Conservation (phyloP, 2,888 invertebrate genomes). For the Harpalus rubripes region DNA sequence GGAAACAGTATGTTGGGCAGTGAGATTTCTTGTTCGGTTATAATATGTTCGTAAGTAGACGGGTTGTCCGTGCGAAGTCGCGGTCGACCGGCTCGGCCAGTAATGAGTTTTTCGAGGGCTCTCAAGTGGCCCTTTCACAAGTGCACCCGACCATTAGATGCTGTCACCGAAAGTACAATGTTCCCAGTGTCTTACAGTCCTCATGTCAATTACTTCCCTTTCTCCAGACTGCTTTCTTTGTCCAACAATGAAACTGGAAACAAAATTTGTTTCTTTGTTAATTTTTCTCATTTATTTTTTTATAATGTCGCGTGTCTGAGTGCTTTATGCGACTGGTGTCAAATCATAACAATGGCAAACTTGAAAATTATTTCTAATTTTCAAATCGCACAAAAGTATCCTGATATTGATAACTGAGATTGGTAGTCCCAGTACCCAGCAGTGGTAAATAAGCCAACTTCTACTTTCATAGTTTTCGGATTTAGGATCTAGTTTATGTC, state of each 20-base stretch:
- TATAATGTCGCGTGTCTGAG: no score
- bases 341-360: no score
- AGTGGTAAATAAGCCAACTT: no score
- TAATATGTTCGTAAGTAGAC: constrained; percentile 11
- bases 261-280: constrained; percentile 22
- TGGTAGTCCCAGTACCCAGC: no score
- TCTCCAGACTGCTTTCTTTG: constrained; percentile 3
- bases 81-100: constrained; percentile 21
- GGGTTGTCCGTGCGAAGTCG: constrained; percentile 18
- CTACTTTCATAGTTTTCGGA: no score
- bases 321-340: no score
- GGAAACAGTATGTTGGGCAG: background rate
- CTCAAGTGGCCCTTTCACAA: constrained; percentile 59
- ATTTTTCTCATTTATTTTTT: background rate
- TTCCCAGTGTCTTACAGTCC: constrained; percentile 44
- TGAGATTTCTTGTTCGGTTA: background rate
- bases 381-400: no score
- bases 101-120: constrained; percentile 62
- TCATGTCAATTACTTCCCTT: constrained; percentile 52
- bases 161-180: constrained; percentile 51
- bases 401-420: no score
- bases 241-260: constrained; percentile 26
- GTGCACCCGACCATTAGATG: constrained; percentile 51
- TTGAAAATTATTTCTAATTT: no score
- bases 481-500: no score